Conservation (phyloP, 2,113 vertebrate genomes). For the Macrotis lagotis region DNA sequence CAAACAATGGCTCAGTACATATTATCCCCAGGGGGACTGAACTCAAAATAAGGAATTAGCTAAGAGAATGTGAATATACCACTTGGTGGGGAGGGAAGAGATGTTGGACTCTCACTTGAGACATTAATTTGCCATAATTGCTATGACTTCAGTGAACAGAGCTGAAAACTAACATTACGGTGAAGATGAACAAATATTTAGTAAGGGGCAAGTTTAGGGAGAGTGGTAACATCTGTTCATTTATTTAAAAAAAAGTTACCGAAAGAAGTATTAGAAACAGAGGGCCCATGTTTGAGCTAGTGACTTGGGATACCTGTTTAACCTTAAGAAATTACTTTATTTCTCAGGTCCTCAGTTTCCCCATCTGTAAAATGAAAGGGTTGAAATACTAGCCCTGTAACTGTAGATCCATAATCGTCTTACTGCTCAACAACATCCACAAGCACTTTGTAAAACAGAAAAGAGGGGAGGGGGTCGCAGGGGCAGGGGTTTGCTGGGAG, state of each 20-base stretch:
- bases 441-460: not conserved
- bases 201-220: not conserved
- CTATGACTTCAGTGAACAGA: not conserved
- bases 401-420: not conserved
- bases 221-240: not conserved
- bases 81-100: not conserved
- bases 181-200: not conserved
- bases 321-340: not conserved
- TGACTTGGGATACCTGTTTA: not conserved
- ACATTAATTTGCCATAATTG: slow-evolving; percentile 20
- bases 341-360: not conserved
- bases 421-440: not conserved
- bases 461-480: not conserved
- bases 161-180: not conserved
- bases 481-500: not conserved
- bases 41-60: not conserved
- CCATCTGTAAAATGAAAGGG: not conserved
- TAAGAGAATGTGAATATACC: not conserved
- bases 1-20: not conserved
- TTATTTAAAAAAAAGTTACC: not conserved
- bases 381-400: not conserved
- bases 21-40: not conserved
- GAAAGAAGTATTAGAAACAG: not conserved
- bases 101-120: not conserved
- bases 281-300: not conserved